A percentile compares a stretch with the other conserved stretches of the same genome.
These are phyloP conservation scores for Trinorchestia longiramus DNA, from an alignment of 1,140 invertebrate genomes.

Conservation along the genomic window DNA sequence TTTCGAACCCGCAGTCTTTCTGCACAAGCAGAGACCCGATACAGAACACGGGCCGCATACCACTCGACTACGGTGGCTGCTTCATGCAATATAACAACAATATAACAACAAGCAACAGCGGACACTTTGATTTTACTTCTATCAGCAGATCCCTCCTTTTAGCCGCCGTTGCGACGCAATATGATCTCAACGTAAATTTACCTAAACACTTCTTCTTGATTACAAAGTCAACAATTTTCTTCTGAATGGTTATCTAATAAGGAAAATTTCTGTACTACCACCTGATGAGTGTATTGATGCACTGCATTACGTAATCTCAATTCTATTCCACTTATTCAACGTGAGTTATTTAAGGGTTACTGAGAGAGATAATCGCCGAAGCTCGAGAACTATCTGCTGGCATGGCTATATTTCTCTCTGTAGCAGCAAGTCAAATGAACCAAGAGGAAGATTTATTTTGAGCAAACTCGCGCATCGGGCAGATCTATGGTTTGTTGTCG, in stretches of 20 bases:
- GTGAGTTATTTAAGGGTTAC: background rate
- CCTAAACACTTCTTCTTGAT: background rate
- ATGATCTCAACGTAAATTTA: background rate
- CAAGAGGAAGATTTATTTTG: background rate
- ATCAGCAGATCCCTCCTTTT: background rate
- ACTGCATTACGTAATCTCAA: background rate
- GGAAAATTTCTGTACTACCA: no score
- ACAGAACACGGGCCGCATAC: no score
- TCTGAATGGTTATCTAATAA: no score
- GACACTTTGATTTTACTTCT: background rate
- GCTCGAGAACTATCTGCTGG: background rate
- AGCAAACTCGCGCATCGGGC: background rate
- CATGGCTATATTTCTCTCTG: background rate
- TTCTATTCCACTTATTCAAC: background rate
- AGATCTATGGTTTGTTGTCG: background rate
- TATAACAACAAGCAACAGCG: no score
- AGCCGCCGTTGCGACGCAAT: background rate
- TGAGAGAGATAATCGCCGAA: background rate
- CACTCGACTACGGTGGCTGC: no score
- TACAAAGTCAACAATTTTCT: no score
- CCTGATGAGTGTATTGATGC: background rate
- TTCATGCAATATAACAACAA: no score
- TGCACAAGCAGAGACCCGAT: no score
- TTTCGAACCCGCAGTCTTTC: no score
- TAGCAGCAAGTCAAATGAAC: background rate